Base-by-base conservation (phyloP, 2,888 invertebrate species). In the Cephus pygmeus region DNA sequence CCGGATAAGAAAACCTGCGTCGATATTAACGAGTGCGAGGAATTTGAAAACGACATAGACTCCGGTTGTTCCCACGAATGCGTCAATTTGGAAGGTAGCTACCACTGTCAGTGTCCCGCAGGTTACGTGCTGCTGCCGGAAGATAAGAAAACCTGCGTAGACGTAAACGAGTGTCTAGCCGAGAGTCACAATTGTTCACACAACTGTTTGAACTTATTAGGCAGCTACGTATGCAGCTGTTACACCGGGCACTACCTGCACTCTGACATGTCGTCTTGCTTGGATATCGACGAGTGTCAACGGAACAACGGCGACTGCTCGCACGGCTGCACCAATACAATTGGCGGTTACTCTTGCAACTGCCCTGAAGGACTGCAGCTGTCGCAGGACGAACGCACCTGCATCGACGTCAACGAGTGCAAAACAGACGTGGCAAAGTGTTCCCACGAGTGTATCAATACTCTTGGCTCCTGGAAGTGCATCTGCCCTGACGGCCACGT, bases 11-110 rank as follows among this genome's bases (percentile, higher is more conserved):
- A 78, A 36, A 89, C 87, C 15, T 92, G 92, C 84, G 88, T 89
- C 75, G 92, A 92, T 79, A 82, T 92, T 9, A 86, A 91, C 81
- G 91, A 91, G 77, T 91, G 91, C 77, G 88, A 88, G 69, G 89
- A 90, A 71, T 86, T 89, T 30, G 89, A 90, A 75, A 90, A 90
- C 69, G 90, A 89, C 80, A 88, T 91, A 1, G 88, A 89, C 4
- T 90, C 91, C 6, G 88, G 87, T 4, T 91, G 91, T 73, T 90
- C 91, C 0, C 91, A 91, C 77, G 79, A 86, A 30, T 94, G 94
- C 84, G 91, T 93, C 33, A 94, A 94, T 85, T 92, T 91, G 11
- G 87, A 91, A 36, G 94, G 94, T 23, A 91, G 92, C 34, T 94
- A 93, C 86, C 89, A 89, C 31, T 94, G 94, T 87, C 91, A 92